Percentiles rank a stretch among this genome's conserved stretches.
Evolutionary conservation across 2,113 vertebrate species (phyloP).

Genomic region (Syrmaticus mikado): DNA sequence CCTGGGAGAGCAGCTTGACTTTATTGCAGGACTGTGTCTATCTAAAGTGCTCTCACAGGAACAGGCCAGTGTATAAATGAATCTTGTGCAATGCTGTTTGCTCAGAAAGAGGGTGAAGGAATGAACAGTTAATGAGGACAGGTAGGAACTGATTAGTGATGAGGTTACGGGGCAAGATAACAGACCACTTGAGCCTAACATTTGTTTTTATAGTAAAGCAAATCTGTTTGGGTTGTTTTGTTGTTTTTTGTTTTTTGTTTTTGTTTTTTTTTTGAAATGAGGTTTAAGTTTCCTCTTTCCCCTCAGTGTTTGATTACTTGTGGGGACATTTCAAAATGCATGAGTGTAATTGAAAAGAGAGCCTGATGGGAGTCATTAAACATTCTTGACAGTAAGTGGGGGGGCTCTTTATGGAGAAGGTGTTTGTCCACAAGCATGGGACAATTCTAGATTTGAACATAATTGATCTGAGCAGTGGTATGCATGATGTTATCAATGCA

Average conservation of each 20-base stretch:
- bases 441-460: background rate
- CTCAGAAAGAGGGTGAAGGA: background rate
- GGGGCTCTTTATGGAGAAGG: background rate
- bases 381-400: background rate
- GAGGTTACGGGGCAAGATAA: background rate
- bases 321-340: background rate
- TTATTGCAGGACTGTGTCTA: conserved; percentile 45
- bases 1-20: conserved; percentile 14
- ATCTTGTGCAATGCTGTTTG: background rate
- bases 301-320: background rate
- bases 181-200: background rate
- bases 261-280: background rate
- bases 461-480: background rate
- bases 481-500: background rate
- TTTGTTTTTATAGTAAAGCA: background rate
- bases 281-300: background rate
- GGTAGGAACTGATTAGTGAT: background rate
- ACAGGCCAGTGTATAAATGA: background rate
- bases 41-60: background rate
- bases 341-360: conserved; percentile 35
- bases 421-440: background rate
- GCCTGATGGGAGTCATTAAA: background rate
- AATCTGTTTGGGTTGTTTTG: background rate
- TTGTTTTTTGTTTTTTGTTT: too few relatives aligned
- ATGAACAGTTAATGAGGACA: background rate